Percentiles rank a stretch among this genome's conserved stretches.
Conservation (phyloP, 2,888 invertebrate genomes). For the Conomelus anceps region DNA sequence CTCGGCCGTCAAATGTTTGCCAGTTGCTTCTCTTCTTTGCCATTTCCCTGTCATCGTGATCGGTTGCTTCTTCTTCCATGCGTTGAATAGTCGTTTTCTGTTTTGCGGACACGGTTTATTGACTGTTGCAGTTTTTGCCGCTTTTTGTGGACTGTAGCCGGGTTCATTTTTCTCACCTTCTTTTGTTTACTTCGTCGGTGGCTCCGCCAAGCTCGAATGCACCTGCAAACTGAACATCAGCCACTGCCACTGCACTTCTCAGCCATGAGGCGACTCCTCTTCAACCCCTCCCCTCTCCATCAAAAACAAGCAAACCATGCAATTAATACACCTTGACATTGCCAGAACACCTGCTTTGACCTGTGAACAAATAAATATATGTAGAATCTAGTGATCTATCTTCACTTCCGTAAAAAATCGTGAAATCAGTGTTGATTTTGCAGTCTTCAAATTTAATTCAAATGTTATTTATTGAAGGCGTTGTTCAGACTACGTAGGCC, state of each 20-base stretch:
- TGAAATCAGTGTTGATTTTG: too few species aligned
- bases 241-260: not conserved
- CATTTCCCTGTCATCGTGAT: not conserved
- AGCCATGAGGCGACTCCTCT: too few species aligned
- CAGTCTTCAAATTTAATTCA: too few species aligned
- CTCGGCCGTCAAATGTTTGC: not conserved
- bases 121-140: not conserved
- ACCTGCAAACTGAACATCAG: not conserved
- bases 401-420: too few species aligned
- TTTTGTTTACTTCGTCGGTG: not conserved
- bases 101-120: not conserved
- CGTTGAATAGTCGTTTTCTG: not conserved
- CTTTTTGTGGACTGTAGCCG: not conserved
- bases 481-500: too few species aligned
- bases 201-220: not conserved
- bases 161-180: not conserved
- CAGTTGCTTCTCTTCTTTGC: not conserved
- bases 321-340: not conserved
- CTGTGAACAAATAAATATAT: not conserved
- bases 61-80: not conserved
- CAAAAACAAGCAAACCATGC: too few species aligned
- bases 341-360: not conserved
- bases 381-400: too few species aligned
- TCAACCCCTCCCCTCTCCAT: too few species aligned
- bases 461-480: too few species aligned